Conservation (phyloP, 2,797 vertebrate genomes). For the Esox lucius region DNA sequence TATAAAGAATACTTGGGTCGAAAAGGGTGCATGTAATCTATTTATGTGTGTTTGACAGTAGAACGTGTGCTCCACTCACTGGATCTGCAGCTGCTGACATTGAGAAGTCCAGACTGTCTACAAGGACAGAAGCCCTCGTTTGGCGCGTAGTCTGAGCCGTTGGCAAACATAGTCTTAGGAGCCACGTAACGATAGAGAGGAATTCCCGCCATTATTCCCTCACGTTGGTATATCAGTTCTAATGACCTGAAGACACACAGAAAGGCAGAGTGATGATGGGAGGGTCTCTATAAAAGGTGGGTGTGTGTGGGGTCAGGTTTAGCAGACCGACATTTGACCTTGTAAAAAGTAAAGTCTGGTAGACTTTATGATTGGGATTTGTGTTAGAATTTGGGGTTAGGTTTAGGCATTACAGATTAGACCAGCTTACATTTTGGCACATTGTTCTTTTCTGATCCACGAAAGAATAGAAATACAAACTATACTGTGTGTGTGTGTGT, state of each 20-base stretch:
- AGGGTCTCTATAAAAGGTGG: no score
- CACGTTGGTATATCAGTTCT: conserved; percentile 79
- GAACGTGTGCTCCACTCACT: conserved; percentile 71
- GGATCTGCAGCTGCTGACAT: conserved; percentile 85
- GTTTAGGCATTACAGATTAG: no score
- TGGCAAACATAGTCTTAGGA: conserved; percentile 88
- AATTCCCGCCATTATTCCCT: conserved; percentile 71
- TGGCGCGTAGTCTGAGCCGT: conserved; percentile 82
- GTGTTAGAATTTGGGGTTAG: no score
- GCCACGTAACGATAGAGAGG: conserved; percentile 85
- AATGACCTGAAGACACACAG: conserved; percentile 76
- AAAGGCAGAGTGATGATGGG: no score
- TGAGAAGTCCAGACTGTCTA: conserved; percentile 86
- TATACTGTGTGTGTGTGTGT: no score
- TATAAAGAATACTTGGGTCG: background rate
- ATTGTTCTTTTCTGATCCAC: no score
- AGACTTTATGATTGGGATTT: no score
- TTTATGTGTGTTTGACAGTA: background rate
- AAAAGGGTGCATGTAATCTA: background rate
- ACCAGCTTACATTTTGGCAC: no score
- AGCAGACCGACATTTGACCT: no score
- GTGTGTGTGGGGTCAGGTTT: background rate
- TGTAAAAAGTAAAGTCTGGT: no score
- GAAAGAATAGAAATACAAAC: no score
- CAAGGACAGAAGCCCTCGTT: conserved; percentile 95